phyloP scores from a whole-genome alignment of 2,888 invertebrate genomes.

The Brachypalpus laphriformis region DNA sequence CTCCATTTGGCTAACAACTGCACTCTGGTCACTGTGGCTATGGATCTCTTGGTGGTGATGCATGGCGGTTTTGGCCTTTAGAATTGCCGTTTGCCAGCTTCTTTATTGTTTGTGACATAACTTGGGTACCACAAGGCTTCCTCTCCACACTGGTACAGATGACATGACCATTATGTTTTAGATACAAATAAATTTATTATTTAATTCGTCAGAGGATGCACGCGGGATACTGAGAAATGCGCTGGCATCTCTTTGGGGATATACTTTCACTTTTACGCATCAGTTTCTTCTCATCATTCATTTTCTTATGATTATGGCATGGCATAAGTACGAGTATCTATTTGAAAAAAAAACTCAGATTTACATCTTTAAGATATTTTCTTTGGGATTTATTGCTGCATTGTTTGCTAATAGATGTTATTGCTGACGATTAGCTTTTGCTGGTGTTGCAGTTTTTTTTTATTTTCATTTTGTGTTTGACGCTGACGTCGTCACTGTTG shows the following conservation, averaged over 20 bases:
- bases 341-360: slow-evolving; percentile 43
- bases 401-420: slow-evolving; percentile 66
- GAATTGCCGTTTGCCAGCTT: slow-evolving; percentile 45
- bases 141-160: slow-evolving; percentile 19
- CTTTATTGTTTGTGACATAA: slow-evolving; percentile 39
- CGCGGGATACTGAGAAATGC: slow-evolving; percentile 5
- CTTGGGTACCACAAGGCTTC: not conserved
- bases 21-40: slow-evolving; percentile 37
- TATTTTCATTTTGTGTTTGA: slow-evolving; percentile 1
- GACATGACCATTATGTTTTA: slow-evolving; percentile 42
- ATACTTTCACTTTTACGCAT: slow-evolving; percentile 73
- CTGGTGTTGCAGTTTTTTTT: slow-evolving; percentile 16
- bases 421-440: slow-evolving; percentile 46
- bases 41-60: slow-evolving; percentile 9
- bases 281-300: slow-evolving; percentile 63
- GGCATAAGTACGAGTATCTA: not conserved
- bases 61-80: slow-evolving; percentile 60
- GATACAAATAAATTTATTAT: slow-evolving; percentile 51
- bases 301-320: slow-evolving; percentile 56
- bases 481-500: slow-evolving; percentile 24
- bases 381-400: slow-evolving; percentile 58
- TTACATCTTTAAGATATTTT: slow-evolving; percentile 66
- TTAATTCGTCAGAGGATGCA: slow-evolving; percentile 32
- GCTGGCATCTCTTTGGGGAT: slow-evolving; percentile 17
- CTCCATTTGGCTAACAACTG: slow-evolving; percentile 20